Evolutionary conservation across 2,113 vertebrate species (phyloP).

Genomic region (Lasiurus cinereus): DNA sequence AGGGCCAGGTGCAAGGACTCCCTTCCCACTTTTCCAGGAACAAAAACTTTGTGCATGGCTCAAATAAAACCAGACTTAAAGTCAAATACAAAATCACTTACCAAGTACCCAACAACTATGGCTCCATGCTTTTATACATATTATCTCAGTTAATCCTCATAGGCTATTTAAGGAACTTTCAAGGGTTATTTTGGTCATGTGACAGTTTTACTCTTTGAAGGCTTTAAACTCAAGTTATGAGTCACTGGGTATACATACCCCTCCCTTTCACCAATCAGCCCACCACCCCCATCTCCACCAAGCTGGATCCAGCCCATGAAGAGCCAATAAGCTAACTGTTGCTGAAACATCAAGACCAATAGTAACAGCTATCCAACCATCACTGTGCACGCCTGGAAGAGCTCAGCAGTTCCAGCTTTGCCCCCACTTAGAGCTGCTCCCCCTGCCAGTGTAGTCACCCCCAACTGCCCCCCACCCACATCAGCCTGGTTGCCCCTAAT

Average conservation of each 20-base stretch:
- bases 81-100: neutral
- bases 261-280: neutral
- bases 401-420: neutral
- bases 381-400: fast-evolving
- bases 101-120: fast-evolving
- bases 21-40: neutral
- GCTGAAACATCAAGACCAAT: neutral
- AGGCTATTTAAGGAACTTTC: neutral
- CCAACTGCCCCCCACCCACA: too few relatives aligned
- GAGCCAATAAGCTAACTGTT: neutral
- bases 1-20: neutral
- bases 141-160: neutral
- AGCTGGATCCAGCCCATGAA: neutral
- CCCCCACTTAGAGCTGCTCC: neutral
- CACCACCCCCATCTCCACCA: neutral
- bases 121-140: neutral
- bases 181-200: neutral
- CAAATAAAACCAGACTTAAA: neutral
- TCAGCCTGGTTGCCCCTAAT: too few relatives aligned
- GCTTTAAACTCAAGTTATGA: neutral
- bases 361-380: neutral
- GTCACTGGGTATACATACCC: neutral
- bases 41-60: neutral
- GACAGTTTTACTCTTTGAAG: neutral
- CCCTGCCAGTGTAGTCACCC: too few relatives aligned